A percentile compares a stretch with the other conserved stretches of the same genome.
Conservation (phyloP, 2,113 vertebrate genomes). For the Elephantulus edwardii region DNA sequence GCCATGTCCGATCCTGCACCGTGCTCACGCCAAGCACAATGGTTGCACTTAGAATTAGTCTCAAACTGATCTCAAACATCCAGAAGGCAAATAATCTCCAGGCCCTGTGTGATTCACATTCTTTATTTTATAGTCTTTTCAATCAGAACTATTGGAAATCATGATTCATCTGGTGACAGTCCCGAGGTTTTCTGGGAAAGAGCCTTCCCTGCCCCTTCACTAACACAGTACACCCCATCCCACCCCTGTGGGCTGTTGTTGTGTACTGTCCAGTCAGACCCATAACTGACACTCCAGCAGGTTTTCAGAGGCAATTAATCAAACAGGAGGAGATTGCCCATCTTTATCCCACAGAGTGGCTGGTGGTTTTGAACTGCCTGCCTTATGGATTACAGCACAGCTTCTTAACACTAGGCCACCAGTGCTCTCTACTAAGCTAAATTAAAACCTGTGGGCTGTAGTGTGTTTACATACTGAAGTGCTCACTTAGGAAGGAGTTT, state of each 20-base stretch:
- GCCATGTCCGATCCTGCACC: too few relatives aligned
- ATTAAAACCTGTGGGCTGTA: rapidly evolving
- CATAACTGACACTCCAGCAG: too few relatives aligned
- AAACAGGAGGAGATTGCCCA: too few relatives aligned
- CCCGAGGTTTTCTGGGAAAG: neutral
- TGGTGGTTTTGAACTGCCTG: too few relatives aligned
- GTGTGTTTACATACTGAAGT: neutral
- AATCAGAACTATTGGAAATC: slow-evolving; percentile 68
- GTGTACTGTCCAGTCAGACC: too few relatives aligned
- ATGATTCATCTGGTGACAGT: slow-evolving; percentile 35
- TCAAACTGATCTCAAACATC: neutral
- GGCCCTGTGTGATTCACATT: slow-evolving; percentile 52
- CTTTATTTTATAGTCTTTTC: slow-evolving; percentile 81
- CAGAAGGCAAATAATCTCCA: slow-evolving; percentile 5
- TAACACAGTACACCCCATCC: rapidly evolving
- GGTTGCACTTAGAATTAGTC: too few relatives aligned
- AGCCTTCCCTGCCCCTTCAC: neutral
- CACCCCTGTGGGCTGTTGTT: rapidly evolving
- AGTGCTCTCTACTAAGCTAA: too few relatives aligned
- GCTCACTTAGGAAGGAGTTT: neutral
- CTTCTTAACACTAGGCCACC: too few relatives aligned
- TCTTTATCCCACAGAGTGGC: too few relatives aligned
- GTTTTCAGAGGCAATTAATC: too few relatives aligned
- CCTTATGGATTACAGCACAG: too few relatives aligned
- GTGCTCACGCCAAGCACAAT: too few relatives aligned